Base-by-base conservation (phyloP, 1,140 invertebrate species). In the Ips typographus region DNA sequence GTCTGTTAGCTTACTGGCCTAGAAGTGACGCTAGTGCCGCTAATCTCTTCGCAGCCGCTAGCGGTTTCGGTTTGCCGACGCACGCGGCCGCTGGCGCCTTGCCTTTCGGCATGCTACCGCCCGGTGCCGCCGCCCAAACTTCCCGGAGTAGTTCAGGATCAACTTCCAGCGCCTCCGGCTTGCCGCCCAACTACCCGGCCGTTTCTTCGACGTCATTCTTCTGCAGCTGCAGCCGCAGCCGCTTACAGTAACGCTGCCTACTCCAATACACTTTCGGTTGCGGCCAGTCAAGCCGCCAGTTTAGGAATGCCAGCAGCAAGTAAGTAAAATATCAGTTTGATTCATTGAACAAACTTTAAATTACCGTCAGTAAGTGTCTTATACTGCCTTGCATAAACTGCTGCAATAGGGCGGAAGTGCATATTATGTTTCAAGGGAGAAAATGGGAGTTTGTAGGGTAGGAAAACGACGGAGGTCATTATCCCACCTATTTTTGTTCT, bases 261-360 rank as follows among this genome's bases (percentile, higher is more conserved):
- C 77, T 86, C 89, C 63, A 90, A 89, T 65, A 92, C 90, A 51
- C 85, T 92, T 71, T 89, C 89, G 68, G 90, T 91, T 65, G 91
- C 90, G 40, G 91, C 90, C 62, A 92, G 87, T 79, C 91, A 92
- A 81, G 91, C 91, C 40, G 90, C 91, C 43, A 91, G 89, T 76
- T 81, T 93, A 73, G 87, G 88, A 70, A 81, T 87, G 74, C 87
- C 87, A 47, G 81, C 80, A 58, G 87, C 87, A 77, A 89, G 87
- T 89, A 76, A 87, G 86, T 66, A 44, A 55, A 58, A 2, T 58
- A 58, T 58, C 37, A 22, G 5, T 55, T 55, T 2, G 3, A 49
- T 49, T 6, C 44, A 8, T 49, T 49, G 44, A 49, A 1, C 44
- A 49, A 8, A 6, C 57, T 59, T 40, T 59, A 8, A 59, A 59